Base-by-base conservation (phyloP, 2,888 invertebrate genomes). In the Urechis unicinctus region DNA sequence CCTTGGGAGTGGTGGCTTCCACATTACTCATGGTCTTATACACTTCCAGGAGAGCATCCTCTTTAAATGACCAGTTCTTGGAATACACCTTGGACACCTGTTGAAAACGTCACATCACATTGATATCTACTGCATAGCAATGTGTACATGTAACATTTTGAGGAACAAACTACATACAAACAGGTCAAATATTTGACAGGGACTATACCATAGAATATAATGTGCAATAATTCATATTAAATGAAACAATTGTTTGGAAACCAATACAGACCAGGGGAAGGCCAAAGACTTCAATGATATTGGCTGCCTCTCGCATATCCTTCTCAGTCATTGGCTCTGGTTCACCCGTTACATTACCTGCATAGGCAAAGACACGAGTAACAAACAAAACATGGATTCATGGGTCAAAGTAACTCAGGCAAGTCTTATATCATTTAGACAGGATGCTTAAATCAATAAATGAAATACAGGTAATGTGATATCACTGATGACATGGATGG, bases 201-300 rank as follows among this genome's bases (percentile, higher is more conserved):
- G 9, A n/a, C n/a, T n/a, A n/a, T n/a, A n/a, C n/a, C n/a, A n/a
- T n/a, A n/a, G n/a, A n/a, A n/a, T n/a, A n/a, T n/a, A n/a, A n/a
- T n/a, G n/a, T n/a, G n/a, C n/a, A n/a, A n/a, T n/a, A n/a, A n/a
- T n/a, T n/a, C n/a, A n/a, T n/a, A n/a, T n/a, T n/a, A 36, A 36
- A 36, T 36, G 36, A 17, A 36, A 17, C 9, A 36, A 36, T 36
- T 36, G 36, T 36, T 17, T 13, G 17, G 17, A 36, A 13, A 9
- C 17, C 36, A 17, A 17, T 13, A 52, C 77, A 80, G 77, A 90
- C 94, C 80, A 94, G 78, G 52, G 89, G 87, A 77, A 87, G 87
- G 56, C 93, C 94, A 79, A 94, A 94, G 44, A 94, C 89, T 53
- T 92, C 83, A 69, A 94, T 91, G 0, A 93, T 91, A 57, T 91